Percentiles rank a stretch among this genome's conserved stretches.
These are phyloP conservation scores for Mormyrus proboscirostris DNA, from an alignment of 2,797 vertebrate genomes.

Conservation along the genomic window DNA sequence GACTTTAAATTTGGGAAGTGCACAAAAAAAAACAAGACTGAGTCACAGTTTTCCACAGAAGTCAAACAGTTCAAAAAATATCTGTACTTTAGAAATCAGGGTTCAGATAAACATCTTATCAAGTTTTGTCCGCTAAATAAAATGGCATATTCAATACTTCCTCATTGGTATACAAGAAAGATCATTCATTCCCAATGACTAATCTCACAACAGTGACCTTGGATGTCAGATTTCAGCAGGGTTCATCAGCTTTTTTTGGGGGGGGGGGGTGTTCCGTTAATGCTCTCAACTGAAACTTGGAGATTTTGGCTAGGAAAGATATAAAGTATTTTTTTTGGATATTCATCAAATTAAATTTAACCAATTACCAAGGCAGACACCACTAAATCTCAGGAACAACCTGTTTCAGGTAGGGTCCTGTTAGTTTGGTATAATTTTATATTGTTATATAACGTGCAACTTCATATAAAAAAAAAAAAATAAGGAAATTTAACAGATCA, in stretches of 20 bases:
- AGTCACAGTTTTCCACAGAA: neutral
- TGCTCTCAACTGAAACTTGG: neutral
- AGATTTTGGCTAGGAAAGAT: neutral
- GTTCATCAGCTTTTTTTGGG: neutral
- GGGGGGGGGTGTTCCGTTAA: neutral
- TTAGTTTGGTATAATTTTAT: neutral
- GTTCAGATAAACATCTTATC: neutral
- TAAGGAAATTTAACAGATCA: neutral
- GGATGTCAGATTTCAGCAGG: neutral
- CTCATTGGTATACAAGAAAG: neutral
- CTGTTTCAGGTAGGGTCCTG: neutral
- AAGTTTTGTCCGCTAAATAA: neutral
- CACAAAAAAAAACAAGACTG: neutral
- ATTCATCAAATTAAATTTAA: neutral
- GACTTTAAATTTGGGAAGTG: neutral
- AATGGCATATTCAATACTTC: neutral
- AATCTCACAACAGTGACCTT: neutral
- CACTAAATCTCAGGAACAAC: neutral
- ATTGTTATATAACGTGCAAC: neutral
- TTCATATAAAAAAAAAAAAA: slow-evolving; percentile 12
- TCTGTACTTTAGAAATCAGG: neutral
- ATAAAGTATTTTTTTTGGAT: neutral
- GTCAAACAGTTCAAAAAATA: neutral
- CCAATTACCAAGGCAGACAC: neutral
- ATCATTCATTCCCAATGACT: neutral